A percentile compares a stretch with the other conserved stretches of the same genome.
Conservation (phyloP, 1,140 invertebrate species). For the Condylostylus longicornis region DNA sequence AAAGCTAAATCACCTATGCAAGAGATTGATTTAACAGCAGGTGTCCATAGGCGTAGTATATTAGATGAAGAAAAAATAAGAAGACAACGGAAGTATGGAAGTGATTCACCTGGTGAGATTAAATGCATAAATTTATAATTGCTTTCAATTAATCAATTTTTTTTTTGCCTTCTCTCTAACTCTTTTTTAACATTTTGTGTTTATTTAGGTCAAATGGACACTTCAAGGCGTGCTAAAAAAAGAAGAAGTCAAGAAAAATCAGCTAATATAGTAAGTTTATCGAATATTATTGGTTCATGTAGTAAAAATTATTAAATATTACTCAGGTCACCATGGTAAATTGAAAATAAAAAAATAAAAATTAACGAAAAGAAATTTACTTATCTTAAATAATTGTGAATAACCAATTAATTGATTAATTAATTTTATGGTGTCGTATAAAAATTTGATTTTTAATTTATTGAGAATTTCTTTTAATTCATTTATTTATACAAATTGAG, state of each 20-base stretch:
- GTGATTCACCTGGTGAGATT: too few relatives aligned
- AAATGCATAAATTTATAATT: slow-evolving; percentile 4
- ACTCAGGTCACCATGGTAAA: too few relatives aligned
- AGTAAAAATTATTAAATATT: too few relatives aligned
- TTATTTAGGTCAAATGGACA: slow-evolving; percentile 22
- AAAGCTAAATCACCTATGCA: slow-evolving; percentile 30
- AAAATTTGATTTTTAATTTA: too few relatives aligned
- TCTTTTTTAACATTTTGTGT: background rate
- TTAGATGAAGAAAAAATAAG: slow-evolving; percentile 27
- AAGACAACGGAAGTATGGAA: slow-evolving; percentile 24
- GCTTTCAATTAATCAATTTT: slow-evolving; percentile 4
- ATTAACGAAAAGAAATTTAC: too few relatives aligned
- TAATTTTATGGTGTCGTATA: too few relatives aligned
- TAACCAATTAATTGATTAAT: too few relatives aligned
- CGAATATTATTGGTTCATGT: too few relatives aligned
- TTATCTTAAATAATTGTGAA: too few relatives aligned
- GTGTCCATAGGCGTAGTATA: slow-evolving; percentile 24
- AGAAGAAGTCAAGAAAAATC: slow-evolving; percentile 27
- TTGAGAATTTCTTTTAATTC: too few relatives aligned
- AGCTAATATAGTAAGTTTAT: slow-evolving; percentile 32
- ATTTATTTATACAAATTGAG: too few relatives aligned
- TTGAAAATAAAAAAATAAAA: too few relatives aligned
- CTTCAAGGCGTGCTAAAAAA: slow-evolving; percentile 29
- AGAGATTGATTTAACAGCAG: slow-evolving; percentile 23
- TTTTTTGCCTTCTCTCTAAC: background rate